Evolutionary conservation across 1,140 invertebrate species (phyloP), one percentile per base, ranked within the genome.

Genomic region (Macrotrachela quadricornifera): DNA sequence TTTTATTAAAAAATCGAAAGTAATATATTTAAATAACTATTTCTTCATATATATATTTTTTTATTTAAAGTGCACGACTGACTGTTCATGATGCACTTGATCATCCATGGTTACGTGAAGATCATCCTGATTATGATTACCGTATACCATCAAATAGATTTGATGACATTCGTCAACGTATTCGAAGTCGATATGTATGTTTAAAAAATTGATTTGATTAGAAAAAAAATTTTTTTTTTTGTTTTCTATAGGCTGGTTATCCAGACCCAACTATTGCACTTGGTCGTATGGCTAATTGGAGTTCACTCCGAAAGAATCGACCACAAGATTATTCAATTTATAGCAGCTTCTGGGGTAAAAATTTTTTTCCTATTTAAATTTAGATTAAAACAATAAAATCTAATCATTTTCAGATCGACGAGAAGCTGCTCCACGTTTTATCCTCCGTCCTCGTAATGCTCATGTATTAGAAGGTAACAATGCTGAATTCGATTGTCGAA

Each of bases 251-350:
- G 61, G 72, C 70, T 61, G 79, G 86, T 61, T 97, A 91, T 83
- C 80, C 85, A 58, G 82, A 83, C 63, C 94, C 84, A 63, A 72
- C 82, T 46, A 74, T 95, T 60, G 88, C 91, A 39, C 84, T 97
- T 71, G 94, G 92, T 59, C 77, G 90, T 54, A 75, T 97, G 50
- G 83, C 92, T 55, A 91, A 97, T 69, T 97, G 94, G 71, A 91
- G 85, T 46, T 87, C 86, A 12, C 74, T 99, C n/a, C 78, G 88
- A 53, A 97, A 96, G 73, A 73, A 94, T 46, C 77, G 92, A 54
- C 81, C 92, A 61, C 87, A 94, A 57, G 91, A 91, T 72, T 96
- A 90, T 73, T 81, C 81, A 65, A 94, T 99, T 46, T 82, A 91
- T 63, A 90, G 96, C 60, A 79, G 85, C 58, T 85, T 30, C 21